phyloP scores from a whole-genome alignment of 2,113 vertebrate species.

The Bostrychus sinensis region DNA sequence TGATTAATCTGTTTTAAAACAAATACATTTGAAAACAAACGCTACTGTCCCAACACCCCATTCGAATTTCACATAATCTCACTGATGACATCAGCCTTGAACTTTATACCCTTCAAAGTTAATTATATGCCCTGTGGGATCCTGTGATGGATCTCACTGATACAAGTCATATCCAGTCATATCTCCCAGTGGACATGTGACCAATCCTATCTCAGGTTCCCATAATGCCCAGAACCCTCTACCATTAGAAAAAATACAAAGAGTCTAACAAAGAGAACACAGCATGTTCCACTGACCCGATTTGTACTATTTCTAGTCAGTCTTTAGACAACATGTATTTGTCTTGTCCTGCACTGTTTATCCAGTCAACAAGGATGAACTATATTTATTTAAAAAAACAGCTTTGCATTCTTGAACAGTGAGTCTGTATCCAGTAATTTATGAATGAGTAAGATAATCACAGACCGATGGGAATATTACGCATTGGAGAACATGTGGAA shows the following conservation, averaged over 20 bases:
- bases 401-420: slow-evolving; percentile 34
- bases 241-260: slow-evolving; percentile 23
- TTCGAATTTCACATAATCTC: slow-evolving; percentile 36
- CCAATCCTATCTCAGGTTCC: slow-evolving; percentile 35
- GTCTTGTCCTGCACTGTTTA: background rate
- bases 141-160: slow-evolving; percentile 29
- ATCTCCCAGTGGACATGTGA: slow-evolving; percentile 44
- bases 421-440: slow-evolving; percentile 30
- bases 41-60: slow-evolving; percentile 2
- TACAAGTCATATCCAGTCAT: slow-evolving; percentile 48
- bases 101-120: slow-evolving; percentile 51
- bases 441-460: slow-evolving; percentile 50
- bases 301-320: slow-evolving; percentile 23
- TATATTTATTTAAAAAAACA: too few species aligned
- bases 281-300: slow-evolving; percentile 15
- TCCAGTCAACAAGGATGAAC: too few species aligned
- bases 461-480: slow-evolving; percentile 52
- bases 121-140: slow-evolving; percentile 66
- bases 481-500: slow-evolving; percentile 29
- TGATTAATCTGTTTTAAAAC: background rate
- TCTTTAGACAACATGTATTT: too few species aligned
- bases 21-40: background rate
- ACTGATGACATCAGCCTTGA: slow-evolving; percentile 65
- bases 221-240: slow-evolving; percentile 11
- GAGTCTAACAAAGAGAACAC: slow-evolving; percentile 26